phyloP scores from a whole-genome alignment of 2,888 invertebrate genomes.

The Tiliacea citrago region DNA sequence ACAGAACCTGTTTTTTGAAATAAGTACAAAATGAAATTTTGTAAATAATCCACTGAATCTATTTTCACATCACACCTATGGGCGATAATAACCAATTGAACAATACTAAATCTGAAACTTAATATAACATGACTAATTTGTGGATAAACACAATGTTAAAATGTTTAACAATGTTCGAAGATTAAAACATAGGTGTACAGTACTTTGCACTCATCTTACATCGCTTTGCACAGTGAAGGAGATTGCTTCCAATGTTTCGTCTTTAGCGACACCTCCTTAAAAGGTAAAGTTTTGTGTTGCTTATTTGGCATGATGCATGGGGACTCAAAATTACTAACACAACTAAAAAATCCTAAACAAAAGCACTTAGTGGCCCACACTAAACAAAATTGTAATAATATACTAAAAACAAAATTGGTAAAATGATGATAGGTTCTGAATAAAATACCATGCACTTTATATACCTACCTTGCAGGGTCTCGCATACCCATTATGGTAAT shows the following conservation, averaged over 20 bases:
- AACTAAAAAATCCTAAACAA: slow-evolving; percentile 66
- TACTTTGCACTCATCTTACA: slow-evolving; percentile 84
- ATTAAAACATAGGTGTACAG: slow-evolving; percentile 71
- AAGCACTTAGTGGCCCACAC: slow-evolving; percentile 64
- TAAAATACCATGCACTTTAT: slow-evolving; percentile 85
- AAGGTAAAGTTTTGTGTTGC: slow-evolving; percentile 89
- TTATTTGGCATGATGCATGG: slow-evolving; percentile 86
- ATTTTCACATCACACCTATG: slow-evolving; percentile 63
- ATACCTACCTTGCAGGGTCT: slow-evolving; percentile 23
- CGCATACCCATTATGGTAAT: slow-evolving; percentile 18
- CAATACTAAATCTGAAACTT: slow-evolving; percentile 59
- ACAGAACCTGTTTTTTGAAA: slow-evolving; percentile 56
- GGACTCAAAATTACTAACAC: slow-evolving; percentile 68
- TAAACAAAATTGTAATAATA: slow-evolving; percentile 61
- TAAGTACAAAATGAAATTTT: slow-evolving; percentile 46
- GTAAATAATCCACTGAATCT: slow-evolving; percentile 64
- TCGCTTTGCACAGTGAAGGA: slow-evolving; percentile 88
- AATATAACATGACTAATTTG: slow-evolving; percentile 81
- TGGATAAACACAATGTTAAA: slow-evolving; percentile 67
- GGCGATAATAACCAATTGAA: slow-evolving; percentile 68
- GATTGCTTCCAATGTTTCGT: slow-evolving; percentile 85
- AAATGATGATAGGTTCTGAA: slow-evolving; percentile 66
- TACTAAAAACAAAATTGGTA: slow-evolving; percentile 47
- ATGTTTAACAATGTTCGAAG: slow-evolving; percentile 68
- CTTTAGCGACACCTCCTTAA: slow-evolving; percentile 81